A percentile compares a stretch with the other conserved stretches of the same genome.
phyloP scores from a whole-genome alignment of 2,797 vertebrate genomes.

The Lutjanus campechanus region DNA sequence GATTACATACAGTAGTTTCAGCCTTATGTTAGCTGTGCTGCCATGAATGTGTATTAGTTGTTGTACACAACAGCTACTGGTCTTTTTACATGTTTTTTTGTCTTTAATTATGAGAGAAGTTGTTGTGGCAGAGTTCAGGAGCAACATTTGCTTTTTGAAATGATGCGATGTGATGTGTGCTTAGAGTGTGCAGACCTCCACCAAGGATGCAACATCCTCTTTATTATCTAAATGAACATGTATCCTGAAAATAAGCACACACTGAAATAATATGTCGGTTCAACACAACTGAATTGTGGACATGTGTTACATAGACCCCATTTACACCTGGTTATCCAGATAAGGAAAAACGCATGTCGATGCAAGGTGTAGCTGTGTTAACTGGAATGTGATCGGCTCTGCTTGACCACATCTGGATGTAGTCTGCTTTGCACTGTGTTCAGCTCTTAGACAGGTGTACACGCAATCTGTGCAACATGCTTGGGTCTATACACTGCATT shows the following conservation, averaged over 20 bases:
- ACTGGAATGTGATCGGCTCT: no score
- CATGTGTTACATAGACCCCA: no score
- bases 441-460: no score
- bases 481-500: no score
- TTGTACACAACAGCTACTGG: neutral
- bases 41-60: neutral
- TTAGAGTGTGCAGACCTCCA: neutral
- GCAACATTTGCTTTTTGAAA: neutral
- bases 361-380: no score
- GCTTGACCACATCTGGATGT: no score
- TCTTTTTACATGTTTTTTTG: neutral
- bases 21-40: constrained; percentile 8
- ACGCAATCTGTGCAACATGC: no score
- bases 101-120: neutral
- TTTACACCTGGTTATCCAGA: no score
- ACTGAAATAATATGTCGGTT: neutral
- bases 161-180: neutral
- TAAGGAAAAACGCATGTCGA: no score
- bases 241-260: no score
- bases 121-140: neutral
- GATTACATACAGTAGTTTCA: neutral
- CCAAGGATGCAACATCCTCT: neutral
- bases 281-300: neutral
- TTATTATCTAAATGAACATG: neutral
- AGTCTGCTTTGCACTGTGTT: no score